A percentile compares a stretch with the other conserved stretches of the same genome.
These are phyloP conservation scores for Drosophila sproati DNA, from an alignment of 1,140 invertebrate species.

Conservation along the genomic window DNA sequence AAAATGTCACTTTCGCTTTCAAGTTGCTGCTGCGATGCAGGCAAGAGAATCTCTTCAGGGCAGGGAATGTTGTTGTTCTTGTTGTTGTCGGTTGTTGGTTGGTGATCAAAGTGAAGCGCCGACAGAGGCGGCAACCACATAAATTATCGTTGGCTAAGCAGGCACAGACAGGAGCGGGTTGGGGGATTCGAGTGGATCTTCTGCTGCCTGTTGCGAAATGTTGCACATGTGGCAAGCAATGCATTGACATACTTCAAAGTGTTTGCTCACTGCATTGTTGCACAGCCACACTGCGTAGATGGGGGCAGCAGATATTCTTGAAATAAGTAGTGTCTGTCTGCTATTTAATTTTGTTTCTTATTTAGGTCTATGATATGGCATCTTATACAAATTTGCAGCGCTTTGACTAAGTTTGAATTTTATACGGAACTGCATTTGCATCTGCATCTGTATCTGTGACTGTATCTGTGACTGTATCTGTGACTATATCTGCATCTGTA, in stretches of 20 bases:
- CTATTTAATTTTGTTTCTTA: constrained; percentile 38
- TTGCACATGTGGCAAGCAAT: constrained; percentile 75
- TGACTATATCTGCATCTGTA: constrained; percentile 6
- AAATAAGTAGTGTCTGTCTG: constrained; percentile 14
- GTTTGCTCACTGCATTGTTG: constrained; percentile 47
- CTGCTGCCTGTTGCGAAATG: constrained; percentile 54
- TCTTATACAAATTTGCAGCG: constrained; percentile 46
- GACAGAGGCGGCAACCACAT: constrained; percentile 67
- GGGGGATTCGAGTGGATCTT: constrained; percentile 5
- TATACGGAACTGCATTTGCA: constrained; percentile 20
- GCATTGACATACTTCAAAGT: constrained; percentile 82
- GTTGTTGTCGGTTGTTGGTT: constrained; percentile 26
- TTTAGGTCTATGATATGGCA: constrained; percentile 41
- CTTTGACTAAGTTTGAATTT: constrained; percentile 32
- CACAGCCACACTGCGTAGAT: constrained; percentile 2
- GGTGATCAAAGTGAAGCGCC: constrained; percentile 64
- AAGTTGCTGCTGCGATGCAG: constrained; percentile 42
- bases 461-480: constrained; percentile 3
- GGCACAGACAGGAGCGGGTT: constrained; percentile 61
- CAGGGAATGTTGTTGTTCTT: constrained; percentile 40
- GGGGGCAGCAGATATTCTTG: neutral
- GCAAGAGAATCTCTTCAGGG: constrained; percentile 29
- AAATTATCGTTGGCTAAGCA: constrained; percentile 79
- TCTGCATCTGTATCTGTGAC: constrained; percentile 3
- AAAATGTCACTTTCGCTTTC: constrained; percentile 83